phyloP scores from a whole-genome alignment of 1,140 invertebrate species.

The Diachasmimorpha longicaudata region DNA sequence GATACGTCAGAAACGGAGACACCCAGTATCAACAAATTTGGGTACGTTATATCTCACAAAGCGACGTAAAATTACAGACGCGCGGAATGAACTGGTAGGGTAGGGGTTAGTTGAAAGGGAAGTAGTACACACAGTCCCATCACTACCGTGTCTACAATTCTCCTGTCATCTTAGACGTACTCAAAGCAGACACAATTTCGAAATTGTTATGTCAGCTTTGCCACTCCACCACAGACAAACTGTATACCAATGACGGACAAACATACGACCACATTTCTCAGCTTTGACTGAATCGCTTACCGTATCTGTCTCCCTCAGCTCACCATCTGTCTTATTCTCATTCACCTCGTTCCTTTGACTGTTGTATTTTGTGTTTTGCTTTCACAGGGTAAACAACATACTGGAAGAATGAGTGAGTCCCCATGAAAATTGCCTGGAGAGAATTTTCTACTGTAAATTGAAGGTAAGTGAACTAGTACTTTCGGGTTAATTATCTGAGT shows the following conservation, averaged over 20 bases:
- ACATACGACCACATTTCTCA: slow-evolving; percentile 26
- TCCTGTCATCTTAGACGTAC: slow-evolving; percentile 31
- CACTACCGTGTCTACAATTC: slow-evolving; percentile 13
- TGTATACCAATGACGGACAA: slow-evolving; percentile 35
- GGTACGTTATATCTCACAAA: slow-evolving; percentile 21
- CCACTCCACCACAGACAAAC: slow-evolving; percentile 23
- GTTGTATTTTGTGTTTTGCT: neutral
- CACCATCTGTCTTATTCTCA: neutral
- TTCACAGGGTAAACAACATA: neutral
- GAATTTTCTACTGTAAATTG: too few species aligned
- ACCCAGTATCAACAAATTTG: slow-evolving; percentile 1
- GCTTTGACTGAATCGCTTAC: slow-evolving; percentile 7
- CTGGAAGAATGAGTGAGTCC: too few species aligned
- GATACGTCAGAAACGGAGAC: neutral
- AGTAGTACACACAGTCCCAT: neutral
- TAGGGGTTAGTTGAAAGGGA: neutral
- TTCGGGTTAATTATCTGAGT: too few species aligned
- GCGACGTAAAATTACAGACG: slow-evolving; percentile 27
- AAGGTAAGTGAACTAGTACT: too few species aligned
- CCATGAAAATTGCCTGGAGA: too few species aligned
- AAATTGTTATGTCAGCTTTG: slow-evolving; percentile 34
- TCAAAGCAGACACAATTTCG: slow-evolving; percentile 37
- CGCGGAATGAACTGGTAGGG: slow-evolving; percentile 9
- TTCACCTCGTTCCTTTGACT: neutral
- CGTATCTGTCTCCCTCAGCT: neutral